Conservation (phyloP, 92 coral and sea anemone species). For the Porites cylindrica region DNA sequence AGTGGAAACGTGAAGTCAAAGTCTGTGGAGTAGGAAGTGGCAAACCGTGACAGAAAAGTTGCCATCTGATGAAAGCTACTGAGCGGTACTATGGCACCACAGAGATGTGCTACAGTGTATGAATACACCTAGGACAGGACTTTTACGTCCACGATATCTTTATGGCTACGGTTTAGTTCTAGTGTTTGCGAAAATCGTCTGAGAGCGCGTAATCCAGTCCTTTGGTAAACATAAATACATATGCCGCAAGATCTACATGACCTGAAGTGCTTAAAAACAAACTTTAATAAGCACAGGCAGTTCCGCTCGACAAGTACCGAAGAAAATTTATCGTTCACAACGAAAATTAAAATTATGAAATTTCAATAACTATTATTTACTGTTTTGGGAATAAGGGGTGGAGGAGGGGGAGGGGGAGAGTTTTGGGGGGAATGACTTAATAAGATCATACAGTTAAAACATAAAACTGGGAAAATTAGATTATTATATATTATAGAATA, state of each 20-base stretch:
- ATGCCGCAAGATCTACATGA: background rate
- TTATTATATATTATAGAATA: background rate
- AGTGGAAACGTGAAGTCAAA: background rate
- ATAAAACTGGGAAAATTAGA: background rate
- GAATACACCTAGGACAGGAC: too few species aligned
- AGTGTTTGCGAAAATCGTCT: background rate
- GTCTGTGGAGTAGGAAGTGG: background rate
- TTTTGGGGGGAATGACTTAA: background rate
- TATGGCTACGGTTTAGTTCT: too few species aligned
- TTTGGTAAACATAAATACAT: slow-evolving; percentile 12
- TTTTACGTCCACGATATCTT: too few species aligned
- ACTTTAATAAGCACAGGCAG: background rate
- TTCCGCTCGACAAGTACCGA: background rate
- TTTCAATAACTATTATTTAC: background rate
- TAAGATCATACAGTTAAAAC: background rate
- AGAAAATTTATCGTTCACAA: background rate
- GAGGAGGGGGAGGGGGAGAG: background rate
- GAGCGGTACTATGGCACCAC: background rate
- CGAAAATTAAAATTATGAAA: background rate
- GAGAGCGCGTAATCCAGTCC: background rate
- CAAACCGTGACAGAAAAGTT: background rate
- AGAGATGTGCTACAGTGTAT: too few species aligned
- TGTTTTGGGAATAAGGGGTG: background rate
- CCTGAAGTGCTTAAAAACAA: slow-evolving; percentile 16
- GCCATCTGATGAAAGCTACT: background rate